Evolutionary conservation across 2,888 invertebrate species (phyloP).

Genomic region (Drosophila phalerata): DNA sequence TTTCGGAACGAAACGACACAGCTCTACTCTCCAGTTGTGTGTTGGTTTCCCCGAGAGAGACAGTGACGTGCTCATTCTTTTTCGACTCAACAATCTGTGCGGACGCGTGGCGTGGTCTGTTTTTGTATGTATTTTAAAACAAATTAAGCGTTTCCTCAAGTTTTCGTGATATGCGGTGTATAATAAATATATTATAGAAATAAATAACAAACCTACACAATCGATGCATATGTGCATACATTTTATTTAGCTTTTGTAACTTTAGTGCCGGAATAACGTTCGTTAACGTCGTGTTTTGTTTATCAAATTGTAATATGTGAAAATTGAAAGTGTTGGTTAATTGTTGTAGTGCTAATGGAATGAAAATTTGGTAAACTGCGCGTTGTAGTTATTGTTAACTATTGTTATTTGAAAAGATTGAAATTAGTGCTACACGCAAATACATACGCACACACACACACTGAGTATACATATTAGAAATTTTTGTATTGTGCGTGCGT

Average conservation of each 20-base stretch:
- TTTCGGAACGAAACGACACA: too few relatives aligned
- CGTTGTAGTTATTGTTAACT: conserved; percentile 54
- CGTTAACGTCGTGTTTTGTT: conserved; percentile 40
- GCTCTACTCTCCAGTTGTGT: too few relatives aligned
- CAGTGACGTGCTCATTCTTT: conserved; percentile 42
- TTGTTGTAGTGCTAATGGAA: conserved; percentile 19
- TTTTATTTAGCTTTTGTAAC: conserved; percentile 4
- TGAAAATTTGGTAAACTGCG: conserved; percentile 31
- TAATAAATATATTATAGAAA: conserved; percentile 16
- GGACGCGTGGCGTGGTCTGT: conserved; percentile 65
- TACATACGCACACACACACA: conserved; percentile 22
- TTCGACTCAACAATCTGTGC: conserved; percentile 57
- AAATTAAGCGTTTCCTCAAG: conserved; percentile 40
- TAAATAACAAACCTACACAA: background rate
- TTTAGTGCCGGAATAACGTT: conserved; percentile 28
- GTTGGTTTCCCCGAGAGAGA: too few relatives aligned
- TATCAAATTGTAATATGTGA: conserved; percentile 29
- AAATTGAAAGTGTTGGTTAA: conserved; percentile 41
- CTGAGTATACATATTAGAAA: conserved; percentile 14
- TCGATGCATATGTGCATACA: background rate
- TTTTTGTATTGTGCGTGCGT: conserved; percentile 28
- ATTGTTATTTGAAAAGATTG: background rate
- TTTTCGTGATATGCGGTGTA: conserved; percentile 30
- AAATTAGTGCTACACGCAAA: conserved; percentile 31
- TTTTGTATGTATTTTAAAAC: conserved; percentile 58